These are phyloP conservation scores for Nothobranchius kuhntae DNA, from an alignment of 2,113 vertebrate species.

Conservation along the genomic window DNA sequence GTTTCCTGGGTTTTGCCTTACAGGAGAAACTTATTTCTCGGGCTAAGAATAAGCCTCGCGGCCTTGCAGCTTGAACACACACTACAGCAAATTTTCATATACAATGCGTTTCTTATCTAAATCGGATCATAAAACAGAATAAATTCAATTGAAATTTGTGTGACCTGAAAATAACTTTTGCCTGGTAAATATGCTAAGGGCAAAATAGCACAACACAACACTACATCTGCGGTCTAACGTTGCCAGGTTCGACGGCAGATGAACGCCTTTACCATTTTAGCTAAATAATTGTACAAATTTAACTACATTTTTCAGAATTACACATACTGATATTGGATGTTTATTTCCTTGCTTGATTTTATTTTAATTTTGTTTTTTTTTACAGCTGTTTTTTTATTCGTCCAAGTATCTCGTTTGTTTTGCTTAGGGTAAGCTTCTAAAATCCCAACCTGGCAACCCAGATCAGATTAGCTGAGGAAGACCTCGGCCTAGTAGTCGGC, in stretches of 20 bases:
- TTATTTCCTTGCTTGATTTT: too few species aligned
- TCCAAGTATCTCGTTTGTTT: neutral
- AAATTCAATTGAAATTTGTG: fast-evolving
- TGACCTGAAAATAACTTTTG: fast-evolving
- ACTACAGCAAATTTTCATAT: fast-evolving
- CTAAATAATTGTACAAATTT: too few species aligned
- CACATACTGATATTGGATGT: neutral
- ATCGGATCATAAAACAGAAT: neutral
- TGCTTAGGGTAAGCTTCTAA: neutral
- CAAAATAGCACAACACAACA: fast-evolving
- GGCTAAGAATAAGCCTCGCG: too few species aligned
- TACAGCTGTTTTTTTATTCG: neutral
- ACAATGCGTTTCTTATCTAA: fast-evolving
- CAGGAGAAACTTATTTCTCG: neutral
- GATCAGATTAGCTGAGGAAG: conserved; percentile 8
- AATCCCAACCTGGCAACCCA: conserved; percentile 55
- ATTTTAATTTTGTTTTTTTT: neutral
- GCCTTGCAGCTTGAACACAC: fast-evolving
- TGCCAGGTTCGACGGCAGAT: conserved; percentile 44
- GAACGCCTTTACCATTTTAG: too few species aligned
- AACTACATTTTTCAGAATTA: neutral
- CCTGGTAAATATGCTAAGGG: neutral
- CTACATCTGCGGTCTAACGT: neutral
- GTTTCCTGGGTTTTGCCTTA: conserved; percentile 24
- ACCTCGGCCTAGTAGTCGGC: conserved; percentile 5